Evolutionary conservation across 2,113 vertebrate species (phyloP).

Genomic region (Alectura lathami): DNA sequence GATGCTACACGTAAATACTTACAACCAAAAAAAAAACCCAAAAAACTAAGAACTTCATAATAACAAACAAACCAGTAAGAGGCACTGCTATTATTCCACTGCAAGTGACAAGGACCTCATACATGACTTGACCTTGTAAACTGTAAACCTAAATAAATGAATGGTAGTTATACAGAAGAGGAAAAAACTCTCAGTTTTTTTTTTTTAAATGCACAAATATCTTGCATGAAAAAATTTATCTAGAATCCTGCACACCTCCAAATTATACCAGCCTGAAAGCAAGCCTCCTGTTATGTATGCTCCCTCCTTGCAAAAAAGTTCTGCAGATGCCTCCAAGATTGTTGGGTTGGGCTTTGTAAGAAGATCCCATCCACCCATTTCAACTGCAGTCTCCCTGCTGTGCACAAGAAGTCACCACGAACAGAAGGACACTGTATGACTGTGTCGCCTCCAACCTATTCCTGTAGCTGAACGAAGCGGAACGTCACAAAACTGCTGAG

Average conservation of each 20-base stretch:
- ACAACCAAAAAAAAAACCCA: not conserved
- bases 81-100: not conserved
- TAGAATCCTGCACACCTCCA: not conserved
- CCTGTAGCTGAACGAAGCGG: not conserved
- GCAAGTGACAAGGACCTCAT: not conserved
- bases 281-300: not conserved
- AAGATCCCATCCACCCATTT: not conserved
- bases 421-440: not conserved
- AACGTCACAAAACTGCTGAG: not conserved
- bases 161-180: not conserved
- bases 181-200: not conserved
- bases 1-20: not conserved
- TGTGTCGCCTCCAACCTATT: not conserved
- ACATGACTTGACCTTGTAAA: not conserved
- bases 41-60: not conserved
- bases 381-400: not conserved
- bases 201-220: not conserved
- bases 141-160: not conserved
- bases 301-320: not conserved
- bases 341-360: not conserved
- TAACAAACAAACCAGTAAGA: not conserved
- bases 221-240: not conserved
- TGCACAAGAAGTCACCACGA: not conserved
- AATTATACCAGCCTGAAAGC: too few species aligned
- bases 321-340: not conserved